Evolutionary conservation across 1,140 invertebrate genomes (phyloP), one percentile per base, ranked within the genome.

Genomic region (Atopsyche davidsoni): DNA sequence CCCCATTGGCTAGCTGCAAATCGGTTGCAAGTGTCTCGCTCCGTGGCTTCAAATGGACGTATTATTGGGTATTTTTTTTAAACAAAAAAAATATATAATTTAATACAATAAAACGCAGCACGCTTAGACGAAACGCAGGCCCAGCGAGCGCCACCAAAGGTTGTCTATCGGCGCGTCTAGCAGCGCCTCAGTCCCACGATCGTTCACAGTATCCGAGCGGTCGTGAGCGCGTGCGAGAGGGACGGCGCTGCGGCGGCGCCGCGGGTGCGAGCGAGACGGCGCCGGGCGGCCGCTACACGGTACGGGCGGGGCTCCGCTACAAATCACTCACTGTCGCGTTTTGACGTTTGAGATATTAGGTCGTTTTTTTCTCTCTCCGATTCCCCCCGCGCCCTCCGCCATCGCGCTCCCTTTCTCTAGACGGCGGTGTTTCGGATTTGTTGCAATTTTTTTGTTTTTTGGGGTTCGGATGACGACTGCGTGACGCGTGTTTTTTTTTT

Each of bases 281-380:
- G 68, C 61, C 61, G 47, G 68, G 69, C 59, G 58, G 64, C 60
- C 66, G 66, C 64, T 72, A 73, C 71, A 69, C 66, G 64, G 69
- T 69, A 73, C 70, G 70, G 71, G 71, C 68, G 71, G 70, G 66
- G 71, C 70, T 72, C 70, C 70, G 69, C 70, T 67, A 73, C 71
- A 73, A 73, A 73, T 72, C 71, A 73, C 70, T 73, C 71, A 73
- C 68, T 71, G 71, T 73, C 69, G 71, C 69, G 66, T 71, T 73
- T 73, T 72, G 69, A 72, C 71, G 71, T 71, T 69, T 70, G 69
- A 72, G 72, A 73, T 73, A 73, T 73, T 73, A 73, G 68, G 66
- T 73, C 64, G 70, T 72, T 71, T 60, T 72, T 72, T 71, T 69
- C 69, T 68, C 68, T 66, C 65, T 63, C 63, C 63, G 62, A 64